Base-by-base conservation (phyloP, 2,888 invertebrate species). In the Drosophila subquinaria region DNA sequence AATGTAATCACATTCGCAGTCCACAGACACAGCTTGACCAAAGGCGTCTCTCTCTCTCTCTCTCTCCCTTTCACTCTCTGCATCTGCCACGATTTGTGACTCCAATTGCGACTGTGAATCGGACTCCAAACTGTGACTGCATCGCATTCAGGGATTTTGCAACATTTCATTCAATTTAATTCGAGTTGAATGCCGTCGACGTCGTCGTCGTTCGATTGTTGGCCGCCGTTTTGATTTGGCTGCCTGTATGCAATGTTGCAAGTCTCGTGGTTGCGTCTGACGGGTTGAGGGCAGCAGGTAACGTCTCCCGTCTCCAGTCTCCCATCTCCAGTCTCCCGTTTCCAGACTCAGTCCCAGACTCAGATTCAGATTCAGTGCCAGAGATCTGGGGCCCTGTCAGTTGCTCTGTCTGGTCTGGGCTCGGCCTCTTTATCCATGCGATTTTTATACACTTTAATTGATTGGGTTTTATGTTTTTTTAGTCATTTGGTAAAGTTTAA, bases 1-100 rank as follows among this genome's bases (percentile, higher is more conserved):
- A 89, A 90, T 90, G 89, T 86, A 88, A 90, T 88, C 88, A 90
- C 90, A 89, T 86, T 76, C 88, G 63, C 83, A 88, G 86, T 79
- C 79, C 68, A 59, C 82, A 85, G 79, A 77, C 76, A 65, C 56
- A 66, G 70, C 68, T 67, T 76, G 76, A 67, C 76, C 64, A 70
- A 35, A 35, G 17, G 40, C 13, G 35, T 38, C 47, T 38, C 42
- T 27, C 55, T 27, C n/a, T 38, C 27, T 59, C 42, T 35, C 48
- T 17, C 11, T 47, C 36, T 40, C n/a, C 43, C 35, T 45, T 15
- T 53, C 33, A 2, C 4, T 30, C 27, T 53, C 13, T 52, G 35
- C 33, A 11, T 42, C 55, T 55, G 55, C 47, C 62, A 15, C 48
- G 17, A 35, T 35, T 27, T 53, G 52, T 40, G 52, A 53, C 23